These are phyloP conservation scores for Catotricha subobsoleta DNA, from an alignment of 2,888 invertebrate genomes.

Conservation along the genomic window DNA sequence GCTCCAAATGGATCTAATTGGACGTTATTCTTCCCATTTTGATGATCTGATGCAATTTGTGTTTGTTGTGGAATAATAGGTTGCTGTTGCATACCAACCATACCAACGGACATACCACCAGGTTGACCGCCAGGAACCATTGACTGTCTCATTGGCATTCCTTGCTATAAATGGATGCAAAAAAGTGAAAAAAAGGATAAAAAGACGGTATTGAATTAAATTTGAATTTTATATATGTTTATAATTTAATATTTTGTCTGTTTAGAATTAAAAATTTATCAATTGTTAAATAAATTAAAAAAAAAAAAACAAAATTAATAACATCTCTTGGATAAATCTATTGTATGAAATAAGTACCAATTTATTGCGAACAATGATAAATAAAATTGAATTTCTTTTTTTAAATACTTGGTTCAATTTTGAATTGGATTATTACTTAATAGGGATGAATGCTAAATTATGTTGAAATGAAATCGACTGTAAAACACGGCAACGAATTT, in stretches of 20 bases:
- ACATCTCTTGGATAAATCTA: conserved; percentile 4
- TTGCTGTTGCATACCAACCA: conserved; percentile 17
- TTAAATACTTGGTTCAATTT: not conserved
- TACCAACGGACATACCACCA: conserved; percentile 20
- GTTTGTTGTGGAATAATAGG: conserved; percentile 5
- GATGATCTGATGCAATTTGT: conserved; percentile 1
- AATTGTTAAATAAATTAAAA: conserved; percentile 7
- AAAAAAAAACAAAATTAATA: conserved; percentile 6
- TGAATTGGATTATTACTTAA: not conserved
- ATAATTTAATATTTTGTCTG: not conserved
- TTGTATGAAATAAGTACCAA: too few relatives aligned
- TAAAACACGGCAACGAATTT: too few relatives aligned
- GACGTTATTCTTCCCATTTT: conserved; percentile 21
- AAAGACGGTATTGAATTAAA: not conserved
- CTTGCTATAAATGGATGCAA: conserved; percentile 21
- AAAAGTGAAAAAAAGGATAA: too few relatives aligned
- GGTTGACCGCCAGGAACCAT: conserved; percentile 8
- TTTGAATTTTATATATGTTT: not conserved
- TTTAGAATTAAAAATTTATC: not conserved
- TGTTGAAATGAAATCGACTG: too few relatives aligned
- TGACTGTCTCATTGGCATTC: conserved; percentile 21
- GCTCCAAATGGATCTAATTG: conserved; percentile 38
- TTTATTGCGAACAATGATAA: too few relatives aligned
- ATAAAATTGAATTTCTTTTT: not conserved
- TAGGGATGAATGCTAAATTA: not conserved